These are phyloP conservation scores for Epinephelus lanceolatus DNA, from an alignment of 2,113 vertebrate species.

Conservation along the genomic window DNA sequence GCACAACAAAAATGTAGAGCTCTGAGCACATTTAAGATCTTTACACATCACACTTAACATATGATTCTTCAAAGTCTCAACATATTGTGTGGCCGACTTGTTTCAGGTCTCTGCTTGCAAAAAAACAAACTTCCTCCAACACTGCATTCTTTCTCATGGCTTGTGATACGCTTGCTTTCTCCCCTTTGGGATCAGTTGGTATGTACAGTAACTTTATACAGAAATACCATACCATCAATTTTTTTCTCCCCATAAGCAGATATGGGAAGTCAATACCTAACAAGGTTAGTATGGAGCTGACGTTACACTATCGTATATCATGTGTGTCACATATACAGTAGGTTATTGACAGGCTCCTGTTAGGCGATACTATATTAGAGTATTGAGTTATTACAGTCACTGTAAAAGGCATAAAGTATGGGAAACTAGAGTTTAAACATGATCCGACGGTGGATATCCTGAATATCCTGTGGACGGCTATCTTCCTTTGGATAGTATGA, in stretches of 20 bases:
- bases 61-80: constrained; percentile 39
- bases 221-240: constrained; percentile 51
- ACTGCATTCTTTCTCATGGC: constrained; percentile 48
- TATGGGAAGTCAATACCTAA: constrained; percentile 70
- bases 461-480: constrained; percentile 50
- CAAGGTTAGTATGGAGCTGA: constrained; percentile 65
- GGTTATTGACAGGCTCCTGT: constrained; percentile 73
- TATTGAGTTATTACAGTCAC: constrained; percentile 56
- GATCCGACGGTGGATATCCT: constrained; percentile 51
- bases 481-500: constrained; percentile 54
- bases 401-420: constrained; percentile 60
- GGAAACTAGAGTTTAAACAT: constrained; percentile 68
- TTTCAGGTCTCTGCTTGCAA: constrained; percentile 46
- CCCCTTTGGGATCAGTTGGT: constrained; percentile 59
- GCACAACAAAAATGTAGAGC: constrained; percentile 35
- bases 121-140: constrained; percentile 26
- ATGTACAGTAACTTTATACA: constrained; percentile 64
- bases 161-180: constrained; percentile 32
- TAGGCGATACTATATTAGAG: constrained; percentile 57
- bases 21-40: constrained; percentile 29
- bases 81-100: constrained; percentile 16
- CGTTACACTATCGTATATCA: constrained; percentile 74
- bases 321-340: constrained; percentile 60
- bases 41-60: background rate
- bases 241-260: constrained; percentile 54